These are phyloP conservation scores for Oscheius onirici DNA, from an alignment of 2,888 invertebrate genomes.

Conservation along the genomic window DNA sequence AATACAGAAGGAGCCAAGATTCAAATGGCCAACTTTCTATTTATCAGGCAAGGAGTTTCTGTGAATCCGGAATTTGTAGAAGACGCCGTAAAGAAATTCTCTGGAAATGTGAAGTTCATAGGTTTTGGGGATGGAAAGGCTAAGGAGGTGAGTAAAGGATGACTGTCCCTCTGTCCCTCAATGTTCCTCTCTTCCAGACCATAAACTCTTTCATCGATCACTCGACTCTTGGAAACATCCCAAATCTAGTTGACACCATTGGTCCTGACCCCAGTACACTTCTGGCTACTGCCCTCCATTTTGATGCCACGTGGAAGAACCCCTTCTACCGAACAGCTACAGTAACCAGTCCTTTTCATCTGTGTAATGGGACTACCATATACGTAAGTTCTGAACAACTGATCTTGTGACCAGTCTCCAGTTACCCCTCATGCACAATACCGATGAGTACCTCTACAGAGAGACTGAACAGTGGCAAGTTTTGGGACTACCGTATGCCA, in stretches of 20 bases:
- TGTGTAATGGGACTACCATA: not conserved
- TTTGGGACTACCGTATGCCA: conserved; percentile 3
- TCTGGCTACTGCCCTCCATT: not conserved
- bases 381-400: no score
- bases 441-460: not conserved
- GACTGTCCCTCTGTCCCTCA: no score
- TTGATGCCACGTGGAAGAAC: conserved; percentile 1
- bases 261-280: not conserved
- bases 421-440: conserved; percentile 8
- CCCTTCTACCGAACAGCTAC: conserved; percentile 9
- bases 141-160: not conserved
- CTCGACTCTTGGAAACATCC: not conserved
- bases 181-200: not conserved
- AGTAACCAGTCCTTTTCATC: conserved; percentile 7
- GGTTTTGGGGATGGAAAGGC: not conserved
- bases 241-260: not conserved
- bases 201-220: not conserved
- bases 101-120: not conserved
- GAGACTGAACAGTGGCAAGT: conserved; percentile 7
- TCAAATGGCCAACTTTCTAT: not conserved
- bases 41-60: not conserved
- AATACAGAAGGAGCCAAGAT: not conserved
- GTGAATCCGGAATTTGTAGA: not conserved
- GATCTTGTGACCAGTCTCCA: not conserved
- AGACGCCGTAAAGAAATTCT: not conserved